phyloP scores from a whole-genome alignment of 2,888 invertebrate genomes.

The Cosmia pyralina region DNA sequence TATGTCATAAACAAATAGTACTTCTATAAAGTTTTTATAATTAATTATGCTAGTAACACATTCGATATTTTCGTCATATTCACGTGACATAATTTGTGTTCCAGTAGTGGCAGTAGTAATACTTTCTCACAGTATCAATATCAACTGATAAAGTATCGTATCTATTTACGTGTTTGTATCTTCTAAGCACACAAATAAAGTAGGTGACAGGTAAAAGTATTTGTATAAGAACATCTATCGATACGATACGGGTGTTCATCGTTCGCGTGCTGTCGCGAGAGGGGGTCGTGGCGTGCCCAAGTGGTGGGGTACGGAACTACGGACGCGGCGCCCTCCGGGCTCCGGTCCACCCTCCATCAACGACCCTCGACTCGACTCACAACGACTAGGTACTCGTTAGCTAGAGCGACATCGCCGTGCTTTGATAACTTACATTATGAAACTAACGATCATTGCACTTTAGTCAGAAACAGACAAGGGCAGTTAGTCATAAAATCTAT shows the following conservation, averaged over 20 bases:
- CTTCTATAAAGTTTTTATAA: not conserved
- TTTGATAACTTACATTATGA: constrained; percentile 50
- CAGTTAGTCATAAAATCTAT: not conserved
- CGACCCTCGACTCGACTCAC: constrained; percentile 74
- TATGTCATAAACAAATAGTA: not conserved
- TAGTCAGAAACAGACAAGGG: not conserved
- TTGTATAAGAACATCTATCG: constrained; percentile 28
- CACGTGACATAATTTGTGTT: constrained; percentile 19
- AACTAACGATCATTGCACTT: constrained; percentile 16
- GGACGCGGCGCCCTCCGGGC: constrained; percentile 63
- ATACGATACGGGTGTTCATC: constrained; percentile 47
- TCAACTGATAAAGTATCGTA: constrained; percentile 54
- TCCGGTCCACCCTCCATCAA: constrained; percentile 75
- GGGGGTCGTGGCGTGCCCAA: constrained; percentile 84
- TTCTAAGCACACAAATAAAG: constrained; percentile 41
- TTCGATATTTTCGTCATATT: constrained; percentile 31
- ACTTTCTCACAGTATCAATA: constrained; percentile 51
- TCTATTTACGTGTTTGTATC: constrained; percentile 31
- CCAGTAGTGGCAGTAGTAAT: constrained; percentile 13
- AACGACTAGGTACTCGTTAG: constrained; percentile 66
- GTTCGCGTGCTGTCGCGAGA: constrained; percentile 71
- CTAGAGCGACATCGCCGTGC: constrained; percentile 57
- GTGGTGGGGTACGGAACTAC: constrained; percentile 76
- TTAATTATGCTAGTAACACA: not conserved
- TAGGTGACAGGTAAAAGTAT: constrained; percentile 47